Evolutionary conservation across 2,888 invertebrate genomes (phyloP).

Genomic region (Branchinecta sandiegonensis): DNA sequence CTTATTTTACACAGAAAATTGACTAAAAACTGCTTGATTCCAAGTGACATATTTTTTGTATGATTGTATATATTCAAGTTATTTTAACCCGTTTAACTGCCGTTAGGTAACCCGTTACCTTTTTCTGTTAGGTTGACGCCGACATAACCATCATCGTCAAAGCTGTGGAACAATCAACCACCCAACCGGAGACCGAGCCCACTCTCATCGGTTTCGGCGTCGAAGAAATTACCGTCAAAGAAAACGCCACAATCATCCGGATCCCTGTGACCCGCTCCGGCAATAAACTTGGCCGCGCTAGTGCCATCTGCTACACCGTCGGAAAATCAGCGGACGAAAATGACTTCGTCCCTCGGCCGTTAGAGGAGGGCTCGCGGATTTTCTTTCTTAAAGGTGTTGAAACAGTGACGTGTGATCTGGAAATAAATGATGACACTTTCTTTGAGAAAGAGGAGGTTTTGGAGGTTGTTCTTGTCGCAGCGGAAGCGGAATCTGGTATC

Average conservation of each 20-base stretch:
- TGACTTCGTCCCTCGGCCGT: constrained; percentile 33
- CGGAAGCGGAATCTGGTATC: constrained; percentile 29
- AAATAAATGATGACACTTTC: constrained; percentile 32
- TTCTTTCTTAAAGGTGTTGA: constrained; percentile 32
- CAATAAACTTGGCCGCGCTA: constrained; percentile 32
- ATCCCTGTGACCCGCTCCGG: constrained; percentile 33
- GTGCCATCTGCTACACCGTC: constrained; percentile 34
- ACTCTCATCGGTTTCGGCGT: constrained; percentile 32
- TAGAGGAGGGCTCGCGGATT: constrained; percentile 32
- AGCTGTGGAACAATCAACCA: not conserved
- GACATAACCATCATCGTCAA: not conserved
- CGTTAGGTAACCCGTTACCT: too few relatives aligned
- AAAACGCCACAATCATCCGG: constrained; percentile 30
- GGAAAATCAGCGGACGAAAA: constrained; percentile 33
- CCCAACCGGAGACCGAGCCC: not conserved
- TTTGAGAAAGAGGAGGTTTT: constrained; percentile 34
- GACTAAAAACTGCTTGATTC: too few relatives aligned
- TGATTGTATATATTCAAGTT: too few relatives aligned
- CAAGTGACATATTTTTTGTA: too few relatives aligned
- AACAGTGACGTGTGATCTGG: constrained; percentile 32
- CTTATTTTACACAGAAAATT: too few relatives aligned
- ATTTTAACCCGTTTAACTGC: too few relatives aligned
- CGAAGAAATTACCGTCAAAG: constrained; percentile 31
- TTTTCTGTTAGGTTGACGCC: not conserved
- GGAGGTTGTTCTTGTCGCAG: constrained; percentile 31